Base-by-base conservation (phyloP, 2,113 vertebrate species). In the Heterotilapia buettikoferi region DNA sequence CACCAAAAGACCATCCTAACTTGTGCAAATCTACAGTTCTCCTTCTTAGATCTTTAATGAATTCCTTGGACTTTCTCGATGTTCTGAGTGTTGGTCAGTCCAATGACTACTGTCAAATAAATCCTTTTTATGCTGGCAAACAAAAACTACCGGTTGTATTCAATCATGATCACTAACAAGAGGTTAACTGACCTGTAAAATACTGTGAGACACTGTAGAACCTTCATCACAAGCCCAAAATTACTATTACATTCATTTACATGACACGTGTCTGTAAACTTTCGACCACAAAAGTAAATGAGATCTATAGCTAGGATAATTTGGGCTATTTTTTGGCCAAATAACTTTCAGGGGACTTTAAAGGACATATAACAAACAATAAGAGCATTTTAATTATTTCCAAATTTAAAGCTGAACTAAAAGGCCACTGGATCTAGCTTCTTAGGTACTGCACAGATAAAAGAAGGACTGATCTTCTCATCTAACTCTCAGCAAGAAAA, bases 231-330 rank as follows among this genome's bases (percentile, higher is more conserved):
- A 45, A 73, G 38, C 43, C 8, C 38, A 45, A 73, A 45, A 10
- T 73, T 73, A 71, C 36, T 24, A 26, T 73, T 43, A 45, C 21
- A 73, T 24, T 43, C 2, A 45, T 73, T 43, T 43, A 16, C 21
- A 73, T 0, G 3, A 73, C 40, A 26, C 0, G 1, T 45, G 38
- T 45, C 13, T 26, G 38, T 43, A 73, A 45, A 18, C 21, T 0
- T 45, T 45, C 0, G 0, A 73, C 38, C 68, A 73, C 68, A 2
- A 73, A 16, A 2, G 38, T 10, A 50, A 50, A 50, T 47, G 3
- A 47, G 14, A 5, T 31, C 71, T 50, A 45, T 73, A 76, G 24
- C 26, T 2, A 1, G 24, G 40, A 76, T 76, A 76, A 76, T 76
- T 52, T 52, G 12, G 19, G 3, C 12, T 16, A 21, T n/a, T 24